phyloP scores from a whole-genome alignment of 2,113 vertebrate species.

The Plecotus auritus region DNA sequence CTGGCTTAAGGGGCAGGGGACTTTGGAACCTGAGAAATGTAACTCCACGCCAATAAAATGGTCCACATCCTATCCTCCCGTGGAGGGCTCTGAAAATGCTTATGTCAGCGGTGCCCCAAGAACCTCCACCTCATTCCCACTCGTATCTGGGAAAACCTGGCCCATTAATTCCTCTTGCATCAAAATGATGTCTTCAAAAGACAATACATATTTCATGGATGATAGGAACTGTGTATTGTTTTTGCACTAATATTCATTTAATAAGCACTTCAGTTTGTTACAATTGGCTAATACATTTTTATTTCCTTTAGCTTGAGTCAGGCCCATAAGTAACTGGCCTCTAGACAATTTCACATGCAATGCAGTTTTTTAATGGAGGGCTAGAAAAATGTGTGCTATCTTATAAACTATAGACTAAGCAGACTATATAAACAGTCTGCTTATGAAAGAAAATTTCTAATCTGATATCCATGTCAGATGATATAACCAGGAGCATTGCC shows the following conservation, averaged over 20 bases:
- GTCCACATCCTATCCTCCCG: too few relatives aligned
- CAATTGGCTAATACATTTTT: slow-evolving; percentile 44
- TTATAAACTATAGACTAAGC: background rate
- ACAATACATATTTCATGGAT: slow-evolving; percentile 18
- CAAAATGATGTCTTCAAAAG: slow-evolving; percentile 4
- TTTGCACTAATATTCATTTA: slow-evolving; percentile 33
- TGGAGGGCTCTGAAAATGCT: too few relatives aligned
- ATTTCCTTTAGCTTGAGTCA: background rate
- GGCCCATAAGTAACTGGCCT: slow-evolving; percentile 23
- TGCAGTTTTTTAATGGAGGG: slow-evolving; percentile 6
- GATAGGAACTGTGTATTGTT: background rate
- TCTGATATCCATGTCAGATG: slow-evolving; percentile 50
- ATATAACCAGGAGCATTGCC: slow-evolving; percentile 45
- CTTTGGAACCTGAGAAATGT: too few relatives aligned
- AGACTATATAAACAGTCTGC: background rate
- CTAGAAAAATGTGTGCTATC: background rate
- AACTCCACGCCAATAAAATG: too few relatives aligned
- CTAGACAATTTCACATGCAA: background rate
- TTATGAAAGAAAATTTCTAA: slow-evolving; percentile 38
- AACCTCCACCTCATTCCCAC: too few relatives aligned
- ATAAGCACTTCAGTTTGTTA: slow-evolving; percentile 8
- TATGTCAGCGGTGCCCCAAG: too few relatives aligned
- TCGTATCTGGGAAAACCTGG: too few relatives aligned
- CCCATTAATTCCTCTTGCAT: too few relatives aligned
- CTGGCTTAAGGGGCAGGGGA: too few relatives aligned